Percentiles rank a stretch among this genome's conserved stretches.
phyloP scores from a whole-genome alignment of 1,140 invertebrate genomes.

The Telenomus remus region DNA sequence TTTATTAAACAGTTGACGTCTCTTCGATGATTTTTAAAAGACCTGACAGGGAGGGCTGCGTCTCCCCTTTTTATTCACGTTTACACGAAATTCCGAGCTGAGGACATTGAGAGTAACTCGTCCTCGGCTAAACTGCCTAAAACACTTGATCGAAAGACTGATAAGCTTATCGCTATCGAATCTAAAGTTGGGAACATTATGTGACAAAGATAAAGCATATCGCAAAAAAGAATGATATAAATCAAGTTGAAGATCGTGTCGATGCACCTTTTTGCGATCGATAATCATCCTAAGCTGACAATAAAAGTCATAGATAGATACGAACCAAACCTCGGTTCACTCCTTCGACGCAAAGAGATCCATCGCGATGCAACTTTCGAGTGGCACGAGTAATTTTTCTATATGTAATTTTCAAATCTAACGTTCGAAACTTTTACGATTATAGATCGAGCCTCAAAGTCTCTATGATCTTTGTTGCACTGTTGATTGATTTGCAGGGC shows the following conservation, averaged over 20 bases:
- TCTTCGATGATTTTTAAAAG: slow-evolving; percentile 40
- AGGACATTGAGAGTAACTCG: not conserved
- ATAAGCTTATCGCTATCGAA: slow-evolving; percentile 21
- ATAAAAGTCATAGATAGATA: too few relatives aligned
- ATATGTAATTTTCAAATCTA: too few relatives aligned
- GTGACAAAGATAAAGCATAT: slow-evolving; percentile 51
- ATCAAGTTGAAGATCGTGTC: not conserved
- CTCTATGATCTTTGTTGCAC: slow-evolving; percentile 43
- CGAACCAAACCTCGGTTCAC: too few relatives aligned
- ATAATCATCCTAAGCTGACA: too few relatives aligned
- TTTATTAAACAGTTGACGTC: slow-evolving; percentile 54
- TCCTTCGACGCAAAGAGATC: slow-evolving; percentile 4
- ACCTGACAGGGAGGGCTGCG: slow-evolving; percentile 1
- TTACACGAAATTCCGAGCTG: not conserved
- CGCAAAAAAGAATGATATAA: slow-evolving; percentile 12
- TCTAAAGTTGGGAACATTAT: not conserved
- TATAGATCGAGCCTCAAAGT: slow-evolving; percentile 11
- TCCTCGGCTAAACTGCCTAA: slow-evolving; percentile 15
- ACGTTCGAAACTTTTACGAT: not conserved
- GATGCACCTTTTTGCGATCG: slow-evolving; percentile 19
- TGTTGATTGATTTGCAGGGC: slow-evolving; percentile 32
- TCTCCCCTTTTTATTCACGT: not conserved
- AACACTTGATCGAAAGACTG: slow-evolving; percentile 25
- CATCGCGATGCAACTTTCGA: slow-evolving; percentile 1
- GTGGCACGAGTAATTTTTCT: too few relatives aligned